A percentile compares a stretch with the other conserved stretches of the same genome.
Evolutionary conservation across 2,797 vertebrate species (phyloP).

Genomic region (Gambusia yucatana): DNA sequence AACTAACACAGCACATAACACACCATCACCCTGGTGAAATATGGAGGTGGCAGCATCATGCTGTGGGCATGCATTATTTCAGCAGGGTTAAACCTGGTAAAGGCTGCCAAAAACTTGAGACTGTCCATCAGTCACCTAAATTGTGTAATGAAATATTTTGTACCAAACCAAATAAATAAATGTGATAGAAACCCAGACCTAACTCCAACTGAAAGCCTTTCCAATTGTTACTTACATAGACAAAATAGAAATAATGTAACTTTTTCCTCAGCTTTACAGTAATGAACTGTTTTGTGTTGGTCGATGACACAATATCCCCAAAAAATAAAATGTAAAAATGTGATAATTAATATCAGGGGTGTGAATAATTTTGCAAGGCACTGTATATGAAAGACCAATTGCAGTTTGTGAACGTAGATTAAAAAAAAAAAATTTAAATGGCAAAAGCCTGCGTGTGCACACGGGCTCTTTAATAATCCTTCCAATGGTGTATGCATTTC

Average conservation of each 20-base stretch:
- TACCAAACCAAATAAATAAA: not conserved
- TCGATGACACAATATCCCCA: not conserved
- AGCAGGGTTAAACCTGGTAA: not conserved
- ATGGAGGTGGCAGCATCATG: not conserved
- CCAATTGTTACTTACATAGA: not conserved
- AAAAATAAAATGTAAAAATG: no score
- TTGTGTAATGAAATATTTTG: no score
- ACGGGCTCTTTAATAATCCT: slow-evolving; percentile 49
- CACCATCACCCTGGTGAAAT: not conserved
- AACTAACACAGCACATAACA: not conserved
- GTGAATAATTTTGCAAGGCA: not conserved
- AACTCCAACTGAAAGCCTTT: not conserved
- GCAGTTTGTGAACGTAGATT: slow-evolving; percentile 37
- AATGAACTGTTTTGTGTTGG: not conserved
- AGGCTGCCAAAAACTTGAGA: not conserved
- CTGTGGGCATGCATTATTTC: not conserved
- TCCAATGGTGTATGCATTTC: slow-evolving; percentile 74
- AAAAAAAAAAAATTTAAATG: slow-evolving; percentile 9
- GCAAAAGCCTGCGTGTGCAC: slow-evolving; percentile 45
- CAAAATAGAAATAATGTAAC: not conserved
- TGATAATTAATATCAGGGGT: not conserved
- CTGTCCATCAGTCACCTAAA: not conserved
- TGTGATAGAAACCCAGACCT: not conserved
- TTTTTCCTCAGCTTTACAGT: not conserved
- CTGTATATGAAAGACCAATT: slow-evolving; percentile 31